Evolutionary conservation across 2,888 invertebrate genomes (phyloP).

Genomic region (Glaucopsyche alexis): DNA sequence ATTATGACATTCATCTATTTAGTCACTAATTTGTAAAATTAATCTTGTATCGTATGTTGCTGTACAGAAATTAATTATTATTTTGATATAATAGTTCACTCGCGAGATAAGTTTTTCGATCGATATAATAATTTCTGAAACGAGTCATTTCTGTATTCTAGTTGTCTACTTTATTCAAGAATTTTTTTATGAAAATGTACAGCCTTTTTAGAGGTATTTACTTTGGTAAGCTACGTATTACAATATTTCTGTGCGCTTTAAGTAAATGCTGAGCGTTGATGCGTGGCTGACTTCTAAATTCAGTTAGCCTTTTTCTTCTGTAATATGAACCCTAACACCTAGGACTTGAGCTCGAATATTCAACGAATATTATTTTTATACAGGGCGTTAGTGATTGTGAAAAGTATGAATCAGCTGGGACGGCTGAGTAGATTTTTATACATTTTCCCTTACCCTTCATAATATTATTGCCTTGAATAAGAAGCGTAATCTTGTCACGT

Average conservation of each 20-base stretch:
- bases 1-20: too few relatives aligned
- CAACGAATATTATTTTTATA: background rate
- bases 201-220: background rate
- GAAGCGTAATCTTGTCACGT: conserved; percentile 18
- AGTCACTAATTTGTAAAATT: too few relatives aligned
- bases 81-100: too few relatives aligned
- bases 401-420: background rate
- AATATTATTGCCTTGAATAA: conserved; percentile 14
- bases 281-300: conserved; percentile 15
- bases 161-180: background rate
- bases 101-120: too few relatives aligned
- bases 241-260: conserved; percentile 1
- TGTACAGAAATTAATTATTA: too few relatives aligned
- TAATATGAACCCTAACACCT: background rate
- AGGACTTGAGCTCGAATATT: background rate
- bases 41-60: too few relatives aligned
- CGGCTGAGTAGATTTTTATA: conserved; percentile 19
- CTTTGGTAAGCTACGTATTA: background rate
- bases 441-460: conserved; percentile 11
- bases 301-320: background rate
- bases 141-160: too few relatives aligned
- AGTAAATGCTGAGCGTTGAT: conserved; percentile 9
- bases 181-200: background rate
- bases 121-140: too few relatives aligned
- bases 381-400: background rate